phyloP scores from a whole-genome alignment of 1,140 invertebrate species.

The Heliconius nattereri region DNA sequence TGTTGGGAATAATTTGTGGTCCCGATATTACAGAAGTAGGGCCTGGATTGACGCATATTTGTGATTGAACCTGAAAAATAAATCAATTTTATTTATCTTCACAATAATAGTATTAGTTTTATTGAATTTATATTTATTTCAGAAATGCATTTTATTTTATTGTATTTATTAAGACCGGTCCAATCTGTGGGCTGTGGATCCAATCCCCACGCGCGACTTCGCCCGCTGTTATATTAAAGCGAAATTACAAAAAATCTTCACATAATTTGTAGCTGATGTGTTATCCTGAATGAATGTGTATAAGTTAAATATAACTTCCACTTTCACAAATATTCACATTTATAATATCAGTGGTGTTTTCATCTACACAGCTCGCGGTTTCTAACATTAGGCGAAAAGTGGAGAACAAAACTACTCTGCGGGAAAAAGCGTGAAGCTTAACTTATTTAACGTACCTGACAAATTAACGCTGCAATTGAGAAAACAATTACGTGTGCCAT shows the following conservation, averaged over 20 bases:
- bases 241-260: no score
- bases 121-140: neutral
- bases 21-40: constrained; percentile 13
- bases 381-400: neutral
- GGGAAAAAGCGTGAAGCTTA: neutral
- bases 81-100: neutral
- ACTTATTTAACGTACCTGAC: constrained; percentile 33
- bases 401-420: neutral
- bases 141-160: neutral
- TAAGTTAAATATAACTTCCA: no score
- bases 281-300: no score
- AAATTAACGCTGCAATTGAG: constrained; percentile 19
- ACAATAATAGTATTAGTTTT: neutral
- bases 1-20: constrained; percentile 20
- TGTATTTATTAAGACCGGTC: no score
- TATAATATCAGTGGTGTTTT: no score
- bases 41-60: constrained; percentile 34
- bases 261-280: no score
- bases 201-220: no score
- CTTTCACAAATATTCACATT: no score
- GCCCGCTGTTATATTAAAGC: no score
- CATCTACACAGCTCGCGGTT: no score
- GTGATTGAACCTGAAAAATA: constrained; percentile 43
- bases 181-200: no score
- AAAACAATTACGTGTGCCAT: constrained; percentile 32